Base-by-base conservation (phyloP, 2,888 invertebrate species). In the Drosophila buzzatii region DNA sequence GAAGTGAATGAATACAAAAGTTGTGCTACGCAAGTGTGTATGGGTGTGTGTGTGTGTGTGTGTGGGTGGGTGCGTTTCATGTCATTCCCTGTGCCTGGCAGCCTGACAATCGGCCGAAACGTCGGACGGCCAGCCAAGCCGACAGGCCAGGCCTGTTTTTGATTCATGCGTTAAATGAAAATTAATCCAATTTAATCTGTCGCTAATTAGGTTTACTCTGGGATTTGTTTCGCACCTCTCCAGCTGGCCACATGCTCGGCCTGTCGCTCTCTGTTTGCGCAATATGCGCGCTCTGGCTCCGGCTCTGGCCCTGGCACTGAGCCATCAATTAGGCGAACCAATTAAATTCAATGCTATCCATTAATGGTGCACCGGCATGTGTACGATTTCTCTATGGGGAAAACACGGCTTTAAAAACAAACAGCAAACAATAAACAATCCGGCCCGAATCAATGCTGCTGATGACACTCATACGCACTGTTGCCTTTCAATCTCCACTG, bases 121-220 rank as follows among this genome's bases (percentile, higher is more conserved):
- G 27, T 5, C n/a, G 23, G 57, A 20, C 35, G 9, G 20, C 33
- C 44, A 5, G 68, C 4, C 12, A 16, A 35, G 23, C 53, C 23
- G 55, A 39, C 55, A 37, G 51, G 23, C 23, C 23, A 53, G 53
- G 82, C 69, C 88, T 85, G 90, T 61, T 76, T 90, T 88, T 86
- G 86, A 85, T 89, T 90, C 90, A 87, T 90, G 90, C 79, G 86
- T 90, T 85, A 90, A 90, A 87, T 90, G 86, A 85, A 87, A 87
- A 90, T 87, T 90, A 87, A 87, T 87, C 90, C 89, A 86, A 87
- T 87, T 90, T 87, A 87, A 87, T 87, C 86, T 90, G 89, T 87
- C 86, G 90, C 86, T 87, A 87, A 87, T 87, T 87, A 90, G 90
- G 90, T 87, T 87, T 87, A 90, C 86, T 90, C 84, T 81, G 81